Percentiles rank a stretch among this genome's conserved stretches.
These are phyloP conservation scores for Limosa lapponica DNA, from an alignment of 2,797 vertebrate genomes.

Conservation along the genomic window DNA sequence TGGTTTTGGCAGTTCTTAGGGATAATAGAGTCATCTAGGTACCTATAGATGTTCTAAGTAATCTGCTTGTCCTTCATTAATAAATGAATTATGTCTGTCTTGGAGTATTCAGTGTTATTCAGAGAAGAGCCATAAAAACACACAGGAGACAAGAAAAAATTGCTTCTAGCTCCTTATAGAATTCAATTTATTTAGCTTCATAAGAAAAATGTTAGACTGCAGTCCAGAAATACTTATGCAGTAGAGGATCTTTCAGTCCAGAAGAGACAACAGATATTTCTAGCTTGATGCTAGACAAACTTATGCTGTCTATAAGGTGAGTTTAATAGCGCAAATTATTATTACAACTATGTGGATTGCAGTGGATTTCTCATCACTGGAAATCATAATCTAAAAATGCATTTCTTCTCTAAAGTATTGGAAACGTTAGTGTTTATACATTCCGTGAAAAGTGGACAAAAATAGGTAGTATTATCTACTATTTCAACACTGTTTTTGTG, in stretches of 20 bases:
- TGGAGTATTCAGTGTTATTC: fast-evolving
- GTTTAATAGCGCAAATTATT: neutral
- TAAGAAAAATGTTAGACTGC: neutral
- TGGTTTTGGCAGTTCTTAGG: neutral
- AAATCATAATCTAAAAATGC: neutral
- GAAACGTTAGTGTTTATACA: neutral
- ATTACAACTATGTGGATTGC: neutral
- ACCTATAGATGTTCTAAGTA: neutral
- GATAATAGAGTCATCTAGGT: neutral
- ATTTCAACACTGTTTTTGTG: neutral
- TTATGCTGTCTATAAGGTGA: neutral
- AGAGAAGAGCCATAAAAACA: neutral
- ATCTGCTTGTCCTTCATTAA: neutral
- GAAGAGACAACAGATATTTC: neutral
- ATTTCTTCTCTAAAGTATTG: neutral
- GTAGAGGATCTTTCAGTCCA: neutral
- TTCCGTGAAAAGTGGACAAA: neutral
- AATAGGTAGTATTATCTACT: neutral
- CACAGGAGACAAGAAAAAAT: neutral
- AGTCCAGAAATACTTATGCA: neutral
- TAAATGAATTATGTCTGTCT: neutral
- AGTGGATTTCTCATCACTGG: neutral
- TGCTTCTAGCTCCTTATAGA: neutral
- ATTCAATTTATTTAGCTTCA: neutral
- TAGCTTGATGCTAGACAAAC: neutral